Percentiles rank a stretch among this genome's conserved stretches.
Evolutionary conservation across 2,888 invertebrate species (phyloP).

Genomic region (Leucophenga montana): DNA sequence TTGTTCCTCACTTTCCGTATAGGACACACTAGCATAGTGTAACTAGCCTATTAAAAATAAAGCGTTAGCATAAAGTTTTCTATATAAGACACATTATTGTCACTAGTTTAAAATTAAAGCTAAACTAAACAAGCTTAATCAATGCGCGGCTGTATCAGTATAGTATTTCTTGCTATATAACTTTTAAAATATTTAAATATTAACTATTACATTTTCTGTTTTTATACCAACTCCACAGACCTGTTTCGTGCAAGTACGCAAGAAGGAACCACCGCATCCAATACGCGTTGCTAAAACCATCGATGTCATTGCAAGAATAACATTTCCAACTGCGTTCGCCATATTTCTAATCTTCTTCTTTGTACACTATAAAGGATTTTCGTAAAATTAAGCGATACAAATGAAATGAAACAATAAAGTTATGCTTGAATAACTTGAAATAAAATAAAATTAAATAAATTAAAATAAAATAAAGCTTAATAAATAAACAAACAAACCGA

Average conservation of each 20-base stretch:
- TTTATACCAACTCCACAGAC: conserved; percentile 74
- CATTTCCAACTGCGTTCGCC: conserved; percentile 93
- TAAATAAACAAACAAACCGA: neutral
- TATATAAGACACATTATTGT: no score
- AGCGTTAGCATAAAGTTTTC: no score
- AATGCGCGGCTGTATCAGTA: no score
- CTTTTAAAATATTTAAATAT: neutral
- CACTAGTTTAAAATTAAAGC: no score
- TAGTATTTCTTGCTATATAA: neutral
- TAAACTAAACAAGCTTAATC: no score
- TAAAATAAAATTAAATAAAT: neutral
- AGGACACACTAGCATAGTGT: no score
- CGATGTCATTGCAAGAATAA: conserved; percentile 94
- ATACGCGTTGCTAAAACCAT: conserved; percentile 95
- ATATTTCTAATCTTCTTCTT: conserved; percentile 96
- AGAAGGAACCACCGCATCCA: conserved; percentile 93
- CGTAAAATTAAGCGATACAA: conserved; percentile 67
- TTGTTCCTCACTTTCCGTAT: no score
- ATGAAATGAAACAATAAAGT: conserved; percentile 14
- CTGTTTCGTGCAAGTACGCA: conserved; percentile 89
- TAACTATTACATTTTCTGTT: no score
- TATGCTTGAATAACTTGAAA: neutral
- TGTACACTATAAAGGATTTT: conserved; percentile 91
- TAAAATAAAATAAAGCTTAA: conserved; percentile 5
- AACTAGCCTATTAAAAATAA: no score